Percentiles rank a stretch among this genome's conserved stretches.
Conservation (phyloP, 2,113 vertebrate genomes). For the Centropristis striata region DNA sequence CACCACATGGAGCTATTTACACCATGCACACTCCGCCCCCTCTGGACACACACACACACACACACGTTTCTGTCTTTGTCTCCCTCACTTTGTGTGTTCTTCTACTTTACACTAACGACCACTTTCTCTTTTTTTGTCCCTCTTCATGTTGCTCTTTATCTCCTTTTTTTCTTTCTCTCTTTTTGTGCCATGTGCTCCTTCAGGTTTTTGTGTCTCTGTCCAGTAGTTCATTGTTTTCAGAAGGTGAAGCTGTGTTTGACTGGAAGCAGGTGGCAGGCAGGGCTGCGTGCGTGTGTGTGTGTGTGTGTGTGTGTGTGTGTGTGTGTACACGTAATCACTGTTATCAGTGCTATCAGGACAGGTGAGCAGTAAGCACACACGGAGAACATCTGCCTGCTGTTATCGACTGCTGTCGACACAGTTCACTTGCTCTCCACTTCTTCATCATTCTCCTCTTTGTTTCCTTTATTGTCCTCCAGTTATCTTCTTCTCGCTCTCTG, state of each 20-base stretch:
- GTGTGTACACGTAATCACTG: slow-evolving; percentile 62
- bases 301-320: slow-evolving; percentile 49
- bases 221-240: slow-evolving; percentile 73
- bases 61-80: slow-evolving; percentile 53
- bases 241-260: slow-evolving; percentile 82
- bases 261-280: slow-evolving; percentile 82
- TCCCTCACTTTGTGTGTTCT: slow-evolving; percentile 54
- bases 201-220: slow-evolving; percentile 66
- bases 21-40: slow-evolving; percentile 68
- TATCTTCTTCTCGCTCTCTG: slow-evolving; percentile 8
- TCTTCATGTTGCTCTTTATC: slow-evolving; percentile 42
- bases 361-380: slow-evolving; percentile 67
- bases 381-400: slow-evolving; percentile 72
- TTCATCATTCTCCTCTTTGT: slow-evolving; percentile 25
- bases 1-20: slow-evolving; percentile 83
- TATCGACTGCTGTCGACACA: slow-evolving; percentile 27
- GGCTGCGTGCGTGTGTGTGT: slow-evolving; percentile 34
- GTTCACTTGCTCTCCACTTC: slow-evolving; percentile 14
- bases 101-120: slow-evolving; percentile 44
- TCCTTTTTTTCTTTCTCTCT: slow-evolving; percentile 18
- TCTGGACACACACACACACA: slow-evolving; percentile 62
- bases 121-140: slow-evolving; percentile 52
- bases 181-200: slow-evolving; percentile 45
- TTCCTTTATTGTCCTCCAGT: slow-evolving; percentile 24
- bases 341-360: slow-evolving; percentile 79